Percentiles rank a stretch among this genome's conserved stretches.
These are phyloP conservation scores for Cerastoderma edule DNA, from an alignment of 2,888 invertebrate species.

Conservation along the genomic window DNA sequence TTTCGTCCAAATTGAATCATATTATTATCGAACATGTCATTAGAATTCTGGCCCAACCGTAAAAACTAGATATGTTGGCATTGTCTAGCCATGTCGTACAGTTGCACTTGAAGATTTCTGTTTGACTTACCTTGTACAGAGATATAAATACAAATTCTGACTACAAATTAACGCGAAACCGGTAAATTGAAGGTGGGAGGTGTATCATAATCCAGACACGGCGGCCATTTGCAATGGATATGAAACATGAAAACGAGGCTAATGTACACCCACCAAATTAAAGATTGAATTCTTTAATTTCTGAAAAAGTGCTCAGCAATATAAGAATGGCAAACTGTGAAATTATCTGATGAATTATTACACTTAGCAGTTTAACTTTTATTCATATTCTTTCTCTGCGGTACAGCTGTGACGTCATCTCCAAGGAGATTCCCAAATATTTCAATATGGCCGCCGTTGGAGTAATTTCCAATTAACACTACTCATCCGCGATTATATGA, in stretches of 20 bases:
- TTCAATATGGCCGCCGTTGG: slow-evolving; percentile 66
- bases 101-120: too few species aligned
- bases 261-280: slow-evolving; percentile 77
- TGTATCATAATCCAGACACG: slow-evolving; percentile 72
- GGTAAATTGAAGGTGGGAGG: slow-evolving; percentile 56
- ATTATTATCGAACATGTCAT: slow-evolving; percentile 24
- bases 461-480: slow-evolving; percentile 8
- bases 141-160: neutral
- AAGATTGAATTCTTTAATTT: too few species aligned
- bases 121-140: neutral
- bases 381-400: slow-evolving; percentile 46
- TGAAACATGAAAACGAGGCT: slow-evolving; percentile 65
- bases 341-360: neutral
- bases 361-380: slow-evolving; percentile 1
- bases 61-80: too few species aligned
- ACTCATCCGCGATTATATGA: neutral
- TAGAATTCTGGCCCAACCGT: neutral
- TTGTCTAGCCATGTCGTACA: too few species aligned
- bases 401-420: slow-evolving; percentile 67
- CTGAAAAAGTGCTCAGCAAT: too few species aligned
- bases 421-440: slow-evolving; percentile 77
- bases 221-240: slow-evolving; percentile 78
- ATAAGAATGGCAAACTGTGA: too few species aligned
- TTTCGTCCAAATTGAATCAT: too few species aligned
- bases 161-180: slow-evolving; percentile 16